These are phyloP conservation scores for Bombus impatiens DNA, from an alignment of 1,140 invertebrate genomes.

Conservation along the genomic window DNA sequence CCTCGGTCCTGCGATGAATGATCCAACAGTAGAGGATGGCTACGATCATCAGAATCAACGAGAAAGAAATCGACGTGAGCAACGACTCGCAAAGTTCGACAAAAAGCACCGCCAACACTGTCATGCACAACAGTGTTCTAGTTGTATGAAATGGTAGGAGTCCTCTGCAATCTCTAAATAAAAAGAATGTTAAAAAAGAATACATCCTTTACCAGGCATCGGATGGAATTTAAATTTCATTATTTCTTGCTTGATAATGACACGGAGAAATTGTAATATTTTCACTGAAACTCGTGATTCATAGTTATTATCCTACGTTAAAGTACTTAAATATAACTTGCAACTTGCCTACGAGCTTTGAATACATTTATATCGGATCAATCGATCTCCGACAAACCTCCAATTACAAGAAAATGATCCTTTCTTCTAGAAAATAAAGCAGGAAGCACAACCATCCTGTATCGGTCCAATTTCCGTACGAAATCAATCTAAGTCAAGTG, in stretches of 20 bases:
- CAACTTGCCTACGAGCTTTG: not conserved
- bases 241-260: not conserved
- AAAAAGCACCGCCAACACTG: constrained; percentile 54
- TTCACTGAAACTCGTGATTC: not conserved
- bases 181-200: not conserved
- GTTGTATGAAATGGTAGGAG: constrained; percentile 66
- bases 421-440: not conserved
- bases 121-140: constrained; percentile 63
- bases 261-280: not conserved
- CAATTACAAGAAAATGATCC: constrained; percentile 6
- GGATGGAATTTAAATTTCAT: constrained; percentile 6
- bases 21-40: constrained; percentile 67
- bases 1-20: constrained; percentile 70
- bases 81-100: constrained; percentile 69
- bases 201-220: not conserved
- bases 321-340: not conserved
- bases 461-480: not conserved
- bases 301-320: not conserved
- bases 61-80: constrained; percentile 57
- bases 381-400: not conserved
- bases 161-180: constrained; percentile 49
- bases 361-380: not conserved
- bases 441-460: not conserved
- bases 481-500: not conserved
- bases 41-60: constrained; percentile 54